Percentiles rank a stretch among this genome's conserved stretches.
phyloP scores from a whole-genome alignment of 2,888 invertebrate genomes.

The Temnothorax ravouxi region DNA sequence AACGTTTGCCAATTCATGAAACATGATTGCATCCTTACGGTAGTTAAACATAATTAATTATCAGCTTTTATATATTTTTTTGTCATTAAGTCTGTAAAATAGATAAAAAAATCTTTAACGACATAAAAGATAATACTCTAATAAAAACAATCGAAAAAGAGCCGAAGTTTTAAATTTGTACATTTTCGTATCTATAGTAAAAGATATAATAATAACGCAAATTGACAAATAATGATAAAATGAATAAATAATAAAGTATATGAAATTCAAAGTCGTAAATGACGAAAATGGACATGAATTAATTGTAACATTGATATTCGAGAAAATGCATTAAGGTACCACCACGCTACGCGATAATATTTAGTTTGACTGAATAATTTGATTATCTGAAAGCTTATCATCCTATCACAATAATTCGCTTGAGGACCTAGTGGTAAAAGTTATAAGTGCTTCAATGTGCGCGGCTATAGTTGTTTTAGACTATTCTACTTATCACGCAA shows the following conservation, averaged over 20 bases:
- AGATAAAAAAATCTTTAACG: neutral
- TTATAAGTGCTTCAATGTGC: slow-evolving; percentile 38
- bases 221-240: neutral
- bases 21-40: neutral
- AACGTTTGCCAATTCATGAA: slow-evolving; percentile 44
- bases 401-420: slow-evolving; percentile 54
- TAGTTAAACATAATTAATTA: slow-evolving; percentile 41
- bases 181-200: neutral
- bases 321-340: neutral
- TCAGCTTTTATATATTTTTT: slow-evolving; percentile 7
- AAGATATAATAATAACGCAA: neutral
- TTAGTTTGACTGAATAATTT: slow-evolving; percentile 42
- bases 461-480: slow-evolving; percentile 37
- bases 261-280: slow-evolving; percentile 10
- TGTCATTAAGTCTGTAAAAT: neutral
- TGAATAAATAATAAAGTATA: neutral
- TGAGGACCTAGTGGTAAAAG: slow-evolving; percentile 37
- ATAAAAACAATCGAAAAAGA: neutral
- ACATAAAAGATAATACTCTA: neutral
- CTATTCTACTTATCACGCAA: slow-evolving; percentile 50
- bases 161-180: neutral
- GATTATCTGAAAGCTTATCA: slow-evolving; percentile 43
- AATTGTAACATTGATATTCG: neutral
- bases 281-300: neutral
- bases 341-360: neutral